Evolutionary conservation across 64 coral and sea anemone genomes (phyloP).

Genomic region (Pocillopora damicornis): DNA sequence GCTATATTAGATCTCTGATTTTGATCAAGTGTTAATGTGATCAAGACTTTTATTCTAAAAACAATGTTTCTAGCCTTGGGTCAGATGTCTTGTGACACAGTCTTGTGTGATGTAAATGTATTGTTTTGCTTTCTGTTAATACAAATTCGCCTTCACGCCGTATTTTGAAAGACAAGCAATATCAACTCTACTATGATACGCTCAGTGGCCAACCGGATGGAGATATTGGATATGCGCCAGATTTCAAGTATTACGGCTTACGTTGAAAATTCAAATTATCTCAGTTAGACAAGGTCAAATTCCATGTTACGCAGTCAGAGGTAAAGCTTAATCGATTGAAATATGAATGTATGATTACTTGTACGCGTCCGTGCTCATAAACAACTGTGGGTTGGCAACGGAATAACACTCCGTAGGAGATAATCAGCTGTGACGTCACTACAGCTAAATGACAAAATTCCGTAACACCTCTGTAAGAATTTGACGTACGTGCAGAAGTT

Average conservation of each 20-base stretch:
- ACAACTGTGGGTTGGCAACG: background rate
- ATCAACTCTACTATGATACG: too few species aligned
- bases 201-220: too few species aligned
- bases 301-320: background rate
- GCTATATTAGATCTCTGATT: too few species aligned
- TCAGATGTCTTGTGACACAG: too few species aligned
- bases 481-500: background rate
- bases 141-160: too few species aligned
- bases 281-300: background rate
- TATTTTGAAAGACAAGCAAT: too few species aligned
- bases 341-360: background rate
- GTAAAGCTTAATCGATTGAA: background rate
- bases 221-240: too few species aligned
- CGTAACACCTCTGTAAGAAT: background rate
- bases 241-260: background rate
- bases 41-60: too few species aligned
- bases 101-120: too few species aligned
- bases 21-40: too few species aligned
- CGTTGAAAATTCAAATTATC: background rate
- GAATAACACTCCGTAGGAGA: slow-evolving; percentile 1
- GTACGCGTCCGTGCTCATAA: background rate
- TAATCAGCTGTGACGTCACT: slow-evolving; percentile 23
- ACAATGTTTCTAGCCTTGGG: too few species aligned
- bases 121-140: too few species aligned
- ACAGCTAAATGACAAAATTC: background rate